Conservation (phyloP, 2,797 vertebrate species). For the Numenius phaeopus region DNA sequence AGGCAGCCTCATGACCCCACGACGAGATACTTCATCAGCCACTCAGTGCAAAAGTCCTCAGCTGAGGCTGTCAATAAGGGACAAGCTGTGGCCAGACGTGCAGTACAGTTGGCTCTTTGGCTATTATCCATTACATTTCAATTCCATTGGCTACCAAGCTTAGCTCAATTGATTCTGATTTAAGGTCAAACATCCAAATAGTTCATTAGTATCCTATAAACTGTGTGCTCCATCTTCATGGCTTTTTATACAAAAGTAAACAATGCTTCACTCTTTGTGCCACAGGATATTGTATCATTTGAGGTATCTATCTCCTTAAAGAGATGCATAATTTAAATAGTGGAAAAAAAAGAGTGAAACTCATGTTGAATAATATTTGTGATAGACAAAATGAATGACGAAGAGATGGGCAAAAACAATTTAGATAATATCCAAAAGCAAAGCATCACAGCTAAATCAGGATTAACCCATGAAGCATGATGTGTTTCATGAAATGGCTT, state of each 20-base stretch:
- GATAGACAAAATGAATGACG: slow-evolving; percentile 10
- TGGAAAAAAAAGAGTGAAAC: background rate
- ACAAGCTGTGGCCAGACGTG: background rate
- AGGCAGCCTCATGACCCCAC: background rate
- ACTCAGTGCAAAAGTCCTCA: background rate
- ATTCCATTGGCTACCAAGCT: background rate
- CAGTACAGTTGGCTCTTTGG: background rate
- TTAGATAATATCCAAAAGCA: slow-evolving; percentile 43
- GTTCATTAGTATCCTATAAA: slow-evolving; percentile 21
- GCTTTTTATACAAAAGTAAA: slow-evolving; percentile 46
- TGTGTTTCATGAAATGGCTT: background rate
- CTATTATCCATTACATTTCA: background rate
- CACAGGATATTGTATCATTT: background rate
- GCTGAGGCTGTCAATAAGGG: background rate
- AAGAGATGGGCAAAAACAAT: slow-evolving; percentile 41
- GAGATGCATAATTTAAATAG: slow-evolving; percentile 40
- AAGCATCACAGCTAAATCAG: slow-evolving; percentile 42
- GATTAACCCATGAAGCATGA: slow-evolving; percentile 33
- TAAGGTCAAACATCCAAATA: slow-evolving; percentile 42
- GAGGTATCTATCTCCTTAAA: slow-evolving; percentile 32
- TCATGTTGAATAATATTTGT: slow-evolving; percentile 15
- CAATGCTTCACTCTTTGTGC: background rate
- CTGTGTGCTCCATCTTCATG: background rate
- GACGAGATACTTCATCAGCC: background rate
- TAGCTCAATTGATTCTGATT: slow-evolving; percentile 14